Evolutionary conservation across 2,797 vertebrate genomes (phyloP), one percentile per base, ranked within the genome.

Genomic region (Rhinophrynus dorsalis): DNA sequence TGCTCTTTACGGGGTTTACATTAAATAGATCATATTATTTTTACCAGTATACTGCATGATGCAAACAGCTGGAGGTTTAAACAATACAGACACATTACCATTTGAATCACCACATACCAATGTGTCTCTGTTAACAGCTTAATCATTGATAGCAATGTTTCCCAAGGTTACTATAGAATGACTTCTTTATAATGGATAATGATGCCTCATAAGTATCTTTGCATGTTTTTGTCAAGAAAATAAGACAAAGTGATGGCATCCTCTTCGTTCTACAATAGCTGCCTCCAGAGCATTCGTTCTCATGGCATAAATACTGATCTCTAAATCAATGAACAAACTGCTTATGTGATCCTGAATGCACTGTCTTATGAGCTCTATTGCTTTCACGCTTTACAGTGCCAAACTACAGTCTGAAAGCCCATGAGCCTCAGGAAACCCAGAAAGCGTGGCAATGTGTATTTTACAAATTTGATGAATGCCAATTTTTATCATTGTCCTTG

Each of bases 261-360:
- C 83, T 78, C 67, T 65, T 81, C 82, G 78, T 80, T 86, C 68
- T 78, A 64, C 68, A 65, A 71, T 64, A 35, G 75, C 74, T 81
- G 84, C 80, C 80, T 81, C 74, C 79, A 74, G 74, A 78, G 75
- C 74, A 70, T 29, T 30, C 64, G 79, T 70, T 82, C 83, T 81
- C 80, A 80, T 75, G 76, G 75, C 71, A 66, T 84, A 75, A 75
- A 40, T 52, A 70, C 78, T 60, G 70, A 82, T 75, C 80, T 81
- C 75, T 80, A 79, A 79, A 84, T 86, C 80, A 84, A 76, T 82
- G 81, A 75, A 77, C 76, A 81, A 79, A 82, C 76, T 73, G 65
- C 76, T 83, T 70, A 72, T 63, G 52, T 44, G 38, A 44, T 45
- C 11, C 38, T 65, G 52, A 64, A 57, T 58, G 13, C 75, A 37